Conservation (phyloP, 2,888 invertebrate species). For the Phasia obesa region DNA sequence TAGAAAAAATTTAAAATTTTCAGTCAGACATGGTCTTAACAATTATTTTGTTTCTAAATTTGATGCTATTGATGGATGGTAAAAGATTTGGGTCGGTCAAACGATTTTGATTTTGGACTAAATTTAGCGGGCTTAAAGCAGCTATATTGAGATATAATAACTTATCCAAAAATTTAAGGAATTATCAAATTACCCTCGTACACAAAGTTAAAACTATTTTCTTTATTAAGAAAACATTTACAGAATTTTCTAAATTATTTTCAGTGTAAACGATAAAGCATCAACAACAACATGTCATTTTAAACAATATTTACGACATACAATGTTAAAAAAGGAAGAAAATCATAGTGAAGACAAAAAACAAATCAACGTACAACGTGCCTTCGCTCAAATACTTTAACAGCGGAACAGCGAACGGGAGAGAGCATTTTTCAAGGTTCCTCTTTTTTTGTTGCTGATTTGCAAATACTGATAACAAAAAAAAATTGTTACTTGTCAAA, state of each 20-base stretch:
- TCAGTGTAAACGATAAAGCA: conserved; percentile 42
- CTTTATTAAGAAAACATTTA: too few relatives aligned
- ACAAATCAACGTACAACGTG: conserved; percentile 56
- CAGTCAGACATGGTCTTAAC: too few relatives aligned
- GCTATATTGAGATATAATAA: too few relatives aligned
- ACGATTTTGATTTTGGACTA: too few relatives aligned
- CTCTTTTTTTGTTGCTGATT: conserved; percentile 55
- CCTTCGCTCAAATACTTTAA: conserved; percentile 52
- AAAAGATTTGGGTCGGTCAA: too few relatives aligned
- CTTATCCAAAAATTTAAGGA: too few relatives aligned
- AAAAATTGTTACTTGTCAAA: conserved; percentile 68
- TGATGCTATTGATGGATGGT: too few relatives aligned
- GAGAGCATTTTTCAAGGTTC: conserved; percentile 38
- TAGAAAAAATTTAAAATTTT: too few relatives aligned
- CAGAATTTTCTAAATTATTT: not conserved
- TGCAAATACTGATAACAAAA: conserved; percentile 68
- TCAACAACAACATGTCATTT: conserved; percentile 53
- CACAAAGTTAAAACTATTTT: too few relatives aligned
- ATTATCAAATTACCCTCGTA: too few relatives aligned
- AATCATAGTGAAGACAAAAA: conserved; percentile 17
- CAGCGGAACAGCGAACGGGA: conserved; percentile 32
- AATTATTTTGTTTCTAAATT: too few relatives aligned
- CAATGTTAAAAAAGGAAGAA: conserved; percentile 25
- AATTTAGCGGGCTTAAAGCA: too few relatives aligned
- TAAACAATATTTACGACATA: conserved; percentile 48